phyloP scores from a whole-genome alignment of 2,113 vertebrate species.

The Aegypius monachus region DNA sequence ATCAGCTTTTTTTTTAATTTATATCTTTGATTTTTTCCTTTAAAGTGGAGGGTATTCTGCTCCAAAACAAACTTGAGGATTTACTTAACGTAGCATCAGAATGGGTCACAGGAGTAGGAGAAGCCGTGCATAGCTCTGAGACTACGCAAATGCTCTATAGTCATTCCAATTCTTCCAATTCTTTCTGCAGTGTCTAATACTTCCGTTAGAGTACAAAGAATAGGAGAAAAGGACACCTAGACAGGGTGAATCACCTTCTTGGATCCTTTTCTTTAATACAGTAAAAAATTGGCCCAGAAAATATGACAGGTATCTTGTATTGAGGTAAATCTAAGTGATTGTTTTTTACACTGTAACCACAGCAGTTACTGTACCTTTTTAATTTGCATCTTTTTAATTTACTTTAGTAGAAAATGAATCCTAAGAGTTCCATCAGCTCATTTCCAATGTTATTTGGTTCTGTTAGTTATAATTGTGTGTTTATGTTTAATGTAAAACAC shows the following conservation, averaged over 20 bases:
- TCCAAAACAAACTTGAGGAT: neutral
- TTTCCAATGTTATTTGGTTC: slow-evolving; percentile 24
- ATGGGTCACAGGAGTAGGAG: neutral
- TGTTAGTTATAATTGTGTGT: slow-evolving; percentile 1
- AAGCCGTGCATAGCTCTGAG: neutral
- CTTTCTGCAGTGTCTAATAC: neutral
- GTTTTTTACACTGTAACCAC: neutral
- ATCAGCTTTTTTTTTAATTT: neutral
- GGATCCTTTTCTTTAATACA: neutral
- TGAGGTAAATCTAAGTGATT: neutral
- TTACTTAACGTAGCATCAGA: neutral
- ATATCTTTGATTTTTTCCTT: neutral
- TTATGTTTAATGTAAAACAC: neutral
- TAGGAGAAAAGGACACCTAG: neutral
- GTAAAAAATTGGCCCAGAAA: neutral
- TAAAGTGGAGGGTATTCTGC: neutral
- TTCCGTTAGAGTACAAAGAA: neutral
- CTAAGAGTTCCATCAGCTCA: neutral
- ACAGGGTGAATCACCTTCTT: neutral
- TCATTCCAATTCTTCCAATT: neutral
- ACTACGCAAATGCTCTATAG: neutral
- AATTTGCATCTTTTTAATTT: slow-evolving; percentile 54
- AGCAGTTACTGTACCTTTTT: neutral
- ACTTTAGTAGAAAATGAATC: slow-evolving; percentile 3
- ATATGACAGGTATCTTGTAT: neutral